A percentile compares a stretch with the other conserved stretches of the same genome.
These are phyloP conservation scores for Menidia menidia DNA, from an alignment of 2,797 vertebrate genomes.

Conservation along the genomic window DNA sequence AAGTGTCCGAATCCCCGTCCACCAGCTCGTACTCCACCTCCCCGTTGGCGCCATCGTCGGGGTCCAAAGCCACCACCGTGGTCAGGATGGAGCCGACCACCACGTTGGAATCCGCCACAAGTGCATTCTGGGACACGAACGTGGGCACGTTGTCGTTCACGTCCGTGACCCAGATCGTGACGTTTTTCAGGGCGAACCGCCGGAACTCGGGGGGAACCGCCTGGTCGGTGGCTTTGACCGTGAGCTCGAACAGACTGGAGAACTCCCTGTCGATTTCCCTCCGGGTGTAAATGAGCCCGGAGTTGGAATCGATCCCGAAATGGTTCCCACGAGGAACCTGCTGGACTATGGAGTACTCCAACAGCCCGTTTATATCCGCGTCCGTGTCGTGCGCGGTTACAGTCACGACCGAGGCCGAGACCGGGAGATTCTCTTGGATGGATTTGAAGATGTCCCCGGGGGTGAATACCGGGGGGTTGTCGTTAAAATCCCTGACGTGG, in stretches of 20 bases:
- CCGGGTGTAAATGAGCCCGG: constrained; percentile 89
- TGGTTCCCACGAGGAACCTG: constrained; percentile 93
- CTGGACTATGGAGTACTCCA: constrained; percentile 92
- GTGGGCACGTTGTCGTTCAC: constrained; percentile 93
- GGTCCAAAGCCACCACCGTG: constrained; percentile 92
- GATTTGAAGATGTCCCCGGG: constrained; percentile 96
- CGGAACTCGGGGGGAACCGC: constrained; percentile 93
- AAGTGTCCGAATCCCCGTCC: constrained; percentile 92
- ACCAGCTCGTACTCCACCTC: constrained; percentile 97
- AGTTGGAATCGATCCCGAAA: constrained; percentile 88
- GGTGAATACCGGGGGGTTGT: constrained; percentile 94
- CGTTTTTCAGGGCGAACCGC: constrained; percentile 92
- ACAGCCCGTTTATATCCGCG: constrained; percentile 93
- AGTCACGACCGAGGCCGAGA: constrained; percentile 90
- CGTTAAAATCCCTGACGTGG: constrained; percentile 95
- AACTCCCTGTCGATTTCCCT: constrained; percentile 95
- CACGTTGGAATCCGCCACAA: constrained; percentile 91
- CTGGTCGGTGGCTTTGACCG: constrained; percentile 93
- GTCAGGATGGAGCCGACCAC: constrained; percentile 93
- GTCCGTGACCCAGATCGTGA: constrained; percentile 95
- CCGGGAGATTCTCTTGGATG: constrained; percentile 92
- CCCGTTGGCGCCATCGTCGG: constrained; percentile 93
- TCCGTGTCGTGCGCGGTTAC: constrained; percentile 94
- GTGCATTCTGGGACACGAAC: constrained; percentile 93
- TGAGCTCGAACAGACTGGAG: constrained; percentile 95